Conservation (phyloP, 1,140 invertebrate species). For the Oncopeltus fasciatus region DNA sequence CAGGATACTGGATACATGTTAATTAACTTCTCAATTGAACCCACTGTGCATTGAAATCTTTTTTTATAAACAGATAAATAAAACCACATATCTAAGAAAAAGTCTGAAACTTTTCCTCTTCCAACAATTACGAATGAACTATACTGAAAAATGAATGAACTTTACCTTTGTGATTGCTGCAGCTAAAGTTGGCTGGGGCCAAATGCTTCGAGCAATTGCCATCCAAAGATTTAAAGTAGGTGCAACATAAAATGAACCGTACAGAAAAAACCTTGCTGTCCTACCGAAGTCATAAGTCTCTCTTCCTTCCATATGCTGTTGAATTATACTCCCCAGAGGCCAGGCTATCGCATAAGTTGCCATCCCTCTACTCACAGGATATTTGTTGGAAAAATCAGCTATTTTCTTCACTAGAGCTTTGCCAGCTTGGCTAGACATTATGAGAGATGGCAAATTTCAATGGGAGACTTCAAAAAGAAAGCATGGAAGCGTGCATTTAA, state of each 20-base stretch:
- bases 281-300: conserved; percentile 39
- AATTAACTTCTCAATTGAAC: too few relatives aligned
- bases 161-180: conserved; percentile 53
- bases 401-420: conserved; percentile 30
- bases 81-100: too few relatives aligned
- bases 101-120: too few relatives aligned
- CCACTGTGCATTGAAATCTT: too few relatives aligned
- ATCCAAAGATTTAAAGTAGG: conserved; percentile 57
- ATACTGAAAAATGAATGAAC: too few relatives aligned
- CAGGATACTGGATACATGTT: too few relatives aligned
- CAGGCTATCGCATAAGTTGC: conserved; percentile 54
- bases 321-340: conserved; percentile 47
- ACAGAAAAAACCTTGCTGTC: conserved; percentile 46
- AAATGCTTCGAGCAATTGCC: conserved; percentile 41
- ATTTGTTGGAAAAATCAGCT: conserved; percentile 31
- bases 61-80: too few relatives aligned
- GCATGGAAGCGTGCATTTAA: conserved; percentile 26
- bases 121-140: too few relatives aligned
- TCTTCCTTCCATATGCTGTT: conserved; percentile 41
- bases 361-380: conserved; percentile 49
- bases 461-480: neutral
- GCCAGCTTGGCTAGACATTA: neutral
- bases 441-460: neutral
- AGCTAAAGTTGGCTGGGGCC: conserved; percentile 45
- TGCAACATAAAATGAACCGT: conserved; percentile 52